A percentile compares a stretch with the other conserved stretches of the same genome.
These are phyloP conservation scores for Drosophila cognata DNA, from an alignment of 2,888 invertebrate genomes.

Conservation along the genomic window DNA sequence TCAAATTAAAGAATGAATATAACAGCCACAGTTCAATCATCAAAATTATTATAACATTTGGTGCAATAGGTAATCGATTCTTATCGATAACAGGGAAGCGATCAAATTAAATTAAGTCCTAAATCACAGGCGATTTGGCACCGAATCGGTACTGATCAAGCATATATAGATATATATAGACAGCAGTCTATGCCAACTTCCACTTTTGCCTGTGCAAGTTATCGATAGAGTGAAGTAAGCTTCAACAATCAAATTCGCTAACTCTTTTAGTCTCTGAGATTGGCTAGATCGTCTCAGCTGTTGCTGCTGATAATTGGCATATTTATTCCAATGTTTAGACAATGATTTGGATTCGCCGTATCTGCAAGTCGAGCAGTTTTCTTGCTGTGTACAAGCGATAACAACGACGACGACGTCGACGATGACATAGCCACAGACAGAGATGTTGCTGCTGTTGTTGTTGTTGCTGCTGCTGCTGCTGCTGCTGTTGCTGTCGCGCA, in stretches of 20 bases:
- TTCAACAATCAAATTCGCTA: not conserved
- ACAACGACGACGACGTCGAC: slow-evolving; percentile 32
- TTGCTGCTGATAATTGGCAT: no score
- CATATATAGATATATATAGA: not conserved
- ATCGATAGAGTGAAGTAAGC: not conserved
- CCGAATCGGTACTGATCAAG: not conserved
- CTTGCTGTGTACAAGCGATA: slow-evolving; percentile 36
- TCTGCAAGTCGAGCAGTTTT: slow-evolving; percentile 10
- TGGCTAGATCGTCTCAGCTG: no score
- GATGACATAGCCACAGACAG: slow-evolving; percentile 69
- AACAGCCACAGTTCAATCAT: not conserved
- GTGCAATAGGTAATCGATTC: not conserved
- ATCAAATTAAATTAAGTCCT: slow-evolving; percentile 36
- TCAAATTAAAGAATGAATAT: no score
- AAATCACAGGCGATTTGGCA: slow-evolving; percentile 45
- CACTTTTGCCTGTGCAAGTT: not conserved
- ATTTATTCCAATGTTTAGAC: not conserved
- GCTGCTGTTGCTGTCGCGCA: slow-evolving; percentile 44
- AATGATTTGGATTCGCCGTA: not conserved
- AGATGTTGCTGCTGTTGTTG: slow-evolving; percentile 20
- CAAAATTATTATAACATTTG: not conserved
- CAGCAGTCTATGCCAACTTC: not conserved
- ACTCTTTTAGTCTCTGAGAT: no score
- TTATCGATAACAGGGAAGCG: not conserved
- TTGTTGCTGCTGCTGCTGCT: slow-evolving; percentile 12